phyloP scores from a whole-genome alignment of 1,140 invertebrate species.

The Caenorhabditis briggsae region DNA sequence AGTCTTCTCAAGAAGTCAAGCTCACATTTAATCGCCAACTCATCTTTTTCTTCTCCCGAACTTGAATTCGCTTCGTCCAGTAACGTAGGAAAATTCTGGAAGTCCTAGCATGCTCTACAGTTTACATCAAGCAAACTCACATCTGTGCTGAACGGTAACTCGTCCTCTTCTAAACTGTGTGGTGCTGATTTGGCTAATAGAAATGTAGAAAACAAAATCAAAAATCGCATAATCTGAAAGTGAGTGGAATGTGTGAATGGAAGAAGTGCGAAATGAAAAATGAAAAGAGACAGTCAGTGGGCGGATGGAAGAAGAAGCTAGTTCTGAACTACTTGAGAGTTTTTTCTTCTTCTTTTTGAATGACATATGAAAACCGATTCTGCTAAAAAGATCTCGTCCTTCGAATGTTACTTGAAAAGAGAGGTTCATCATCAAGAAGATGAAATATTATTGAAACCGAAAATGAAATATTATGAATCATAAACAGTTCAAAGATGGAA shows the following conservation, averaged over 20 bases:
- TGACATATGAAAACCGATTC: constrained; percentile 48
- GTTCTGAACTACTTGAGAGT: constrained; percentile 52
- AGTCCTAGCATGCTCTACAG: not conserved
- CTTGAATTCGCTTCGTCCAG: not conserved
- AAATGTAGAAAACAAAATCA: constrained; percentile 41
- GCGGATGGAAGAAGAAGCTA: constrained; percentile 47
- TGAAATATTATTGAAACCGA: not conserved
- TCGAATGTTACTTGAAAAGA: constrained; percentile 45
- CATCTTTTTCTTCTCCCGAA: constrained; percentile 31
- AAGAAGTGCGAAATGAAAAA: constrained; percentile 50
- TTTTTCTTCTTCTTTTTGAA: constrained; percentile 11
- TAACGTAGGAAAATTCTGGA: constrained; percentile 28
- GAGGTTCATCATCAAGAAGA: constrained; percentile 7
- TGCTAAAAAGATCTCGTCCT: constrained; percentile 36
- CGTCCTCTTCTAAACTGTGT: constrained; percentile 33
- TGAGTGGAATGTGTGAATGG: constrained; percentile 20
- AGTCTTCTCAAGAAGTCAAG: not conserved
- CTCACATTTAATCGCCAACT: constrained; percentile 9
- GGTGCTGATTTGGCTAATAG: not conserved
- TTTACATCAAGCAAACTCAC: not conserved
- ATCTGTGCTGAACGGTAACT: constrained; percentile 36
- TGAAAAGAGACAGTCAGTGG: constrained; percentile 40
- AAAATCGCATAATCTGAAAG: constrained; percentile 50
- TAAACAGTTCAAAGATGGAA: not conserved
- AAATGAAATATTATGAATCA: not conserved